Conservation (phyloP, 2,797 vertebrate genomes). For the Melanotaenia trifasciata region DNA sequence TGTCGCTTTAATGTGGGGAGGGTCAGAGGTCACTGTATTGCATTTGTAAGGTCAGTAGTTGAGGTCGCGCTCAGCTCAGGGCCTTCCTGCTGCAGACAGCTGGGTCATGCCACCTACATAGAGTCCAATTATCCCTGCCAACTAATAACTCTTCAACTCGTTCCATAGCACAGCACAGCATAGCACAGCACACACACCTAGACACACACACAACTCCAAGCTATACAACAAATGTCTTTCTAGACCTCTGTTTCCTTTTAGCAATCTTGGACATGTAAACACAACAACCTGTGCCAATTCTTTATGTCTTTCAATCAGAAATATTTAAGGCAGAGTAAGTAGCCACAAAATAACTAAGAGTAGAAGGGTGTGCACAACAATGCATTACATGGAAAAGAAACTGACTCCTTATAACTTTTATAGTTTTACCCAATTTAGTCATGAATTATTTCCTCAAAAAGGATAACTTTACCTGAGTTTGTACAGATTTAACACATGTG, state of each 20-base stretch:
- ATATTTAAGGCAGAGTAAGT: constrained; percentile 20
- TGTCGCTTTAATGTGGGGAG: constrained; percentile 79
- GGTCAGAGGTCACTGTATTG: constrained; percentile 83
- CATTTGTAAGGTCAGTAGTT: constrained; percentile 83
- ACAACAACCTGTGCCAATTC: background rate
- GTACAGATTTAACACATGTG: background rate
- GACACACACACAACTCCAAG: constrained; percentile 18
- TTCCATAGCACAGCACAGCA: constrained; percentile 45
- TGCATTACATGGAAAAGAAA: background rate
- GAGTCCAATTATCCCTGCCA: constrained; percentile 82
- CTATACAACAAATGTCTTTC: constrained; percentile 36
- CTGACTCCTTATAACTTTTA: background rate
- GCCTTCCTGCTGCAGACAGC: constrained; percentile 82
- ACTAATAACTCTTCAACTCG: constrained; percentile 74
- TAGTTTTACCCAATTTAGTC: background rate
- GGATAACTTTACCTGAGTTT: background rate
- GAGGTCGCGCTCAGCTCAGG: constrained; percentile 77
- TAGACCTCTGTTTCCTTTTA: constrained; percentile 14
- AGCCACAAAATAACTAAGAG: background rate
- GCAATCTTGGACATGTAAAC: constrained; percentile 2
- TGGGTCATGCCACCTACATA: constrained; percentile 85
- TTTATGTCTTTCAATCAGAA: no score
- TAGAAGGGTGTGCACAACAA: background rate
- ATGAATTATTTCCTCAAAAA: background rate
- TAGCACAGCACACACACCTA: constrained; percentile 7